phyloP scores from a whole-genome alignment of 2,113 vertebrate species.

The Pseudorhombus dupliciocellatus region DNA sequence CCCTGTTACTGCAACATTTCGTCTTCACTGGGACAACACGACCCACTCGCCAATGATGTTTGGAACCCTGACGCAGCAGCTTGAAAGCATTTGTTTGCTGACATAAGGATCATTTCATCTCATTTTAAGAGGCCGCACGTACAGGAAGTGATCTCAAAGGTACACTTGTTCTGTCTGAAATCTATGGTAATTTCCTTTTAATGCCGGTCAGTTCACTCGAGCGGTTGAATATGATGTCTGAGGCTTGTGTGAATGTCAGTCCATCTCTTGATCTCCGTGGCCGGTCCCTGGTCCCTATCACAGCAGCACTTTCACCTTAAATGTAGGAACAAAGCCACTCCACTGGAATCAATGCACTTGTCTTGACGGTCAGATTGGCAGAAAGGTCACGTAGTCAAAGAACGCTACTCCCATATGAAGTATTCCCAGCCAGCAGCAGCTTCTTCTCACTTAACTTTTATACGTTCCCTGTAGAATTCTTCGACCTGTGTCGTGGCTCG shows the following conservation, averaged over 20 bases:
- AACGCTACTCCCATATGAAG: slow-evolving; percentile 60
- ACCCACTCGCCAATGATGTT: slow-evolving; percentile 26
- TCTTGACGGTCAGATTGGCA: slow-evolving; percentile 69
- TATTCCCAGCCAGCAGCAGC: slow-evolving; percentile 1
- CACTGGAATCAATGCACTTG: slow-evolving; percentile 67
- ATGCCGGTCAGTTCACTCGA: not conserved
- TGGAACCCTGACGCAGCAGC: slow-evolving; percentile 25
- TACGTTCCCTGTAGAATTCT: slow-evolving; percentile 21
- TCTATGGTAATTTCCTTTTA: not conserved
- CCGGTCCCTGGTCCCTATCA: slow-evolving; percentile 7
- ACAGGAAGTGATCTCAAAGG: not conserved
- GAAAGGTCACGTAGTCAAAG: slow-evolving; percentile 70
- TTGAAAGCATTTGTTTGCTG: slow-evolving; percentile 32
- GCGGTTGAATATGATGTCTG: not conserved
- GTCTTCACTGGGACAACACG: slow-evolving; percentile 34
- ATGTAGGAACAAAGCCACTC: slow-evolving; percentile 49
- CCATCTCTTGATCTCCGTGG: slow-evolving; percentile 5
- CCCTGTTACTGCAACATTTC: slow-evolving; percentile 31
- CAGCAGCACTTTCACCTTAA: slow-evolving; percentile 48
- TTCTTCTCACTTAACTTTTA: not conserved
- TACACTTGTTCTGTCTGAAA: not conserved
- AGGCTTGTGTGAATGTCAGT: not conserved
- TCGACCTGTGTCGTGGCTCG: slow-evolving; percentile 4
- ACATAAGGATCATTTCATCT: slow-evolving; percentile 38
- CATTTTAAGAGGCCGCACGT: not conserved